These are phyloP conservation scores for Lasioglossum vierecki DNA, from an alignment of 2,888 invertebrate species.

Conservation along the genomic window DNA sequence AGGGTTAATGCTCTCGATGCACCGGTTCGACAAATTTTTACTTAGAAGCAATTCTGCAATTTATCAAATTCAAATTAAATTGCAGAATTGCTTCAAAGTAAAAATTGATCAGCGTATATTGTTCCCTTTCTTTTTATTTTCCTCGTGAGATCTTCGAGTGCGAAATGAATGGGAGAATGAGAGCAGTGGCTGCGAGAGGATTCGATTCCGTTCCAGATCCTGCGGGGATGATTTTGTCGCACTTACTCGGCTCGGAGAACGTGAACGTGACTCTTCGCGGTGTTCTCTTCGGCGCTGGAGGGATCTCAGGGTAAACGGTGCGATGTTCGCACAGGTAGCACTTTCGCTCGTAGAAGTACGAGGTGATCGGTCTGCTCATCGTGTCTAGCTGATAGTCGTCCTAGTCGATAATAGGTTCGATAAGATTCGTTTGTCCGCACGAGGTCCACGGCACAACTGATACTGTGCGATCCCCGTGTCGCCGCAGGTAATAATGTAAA, in stretches of 20 bases:
- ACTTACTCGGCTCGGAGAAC: constrained; percentile 57
- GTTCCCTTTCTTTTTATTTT: not conserved
- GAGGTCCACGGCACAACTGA: constrained; percentile 47
- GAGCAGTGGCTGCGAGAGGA: not conserved
- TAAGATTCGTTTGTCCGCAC: not conserved
- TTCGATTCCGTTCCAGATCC: not conserved
- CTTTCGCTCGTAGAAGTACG: constrained; percentile 53
- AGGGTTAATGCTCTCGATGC: too few relatives aligned
- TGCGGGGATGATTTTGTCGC: not conserved
- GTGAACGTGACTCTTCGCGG: constrained; percentile 44
- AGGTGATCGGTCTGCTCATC: constrained; percentile 37
- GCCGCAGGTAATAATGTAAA: constrained; percentile 47
- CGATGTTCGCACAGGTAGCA: constrained; percentile 55
- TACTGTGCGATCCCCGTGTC: constrained; percentile 42
- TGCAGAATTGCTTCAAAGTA: too few relatives aligned
- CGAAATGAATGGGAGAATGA: not conserved
- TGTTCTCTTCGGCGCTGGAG: not conserved
- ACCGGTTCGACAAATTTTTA: too few relatives aligned
- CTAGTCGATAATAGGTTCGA: constrained; percentile 1
- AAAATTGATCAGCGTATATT: too few relatives aligned
- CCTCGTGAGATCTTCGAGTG: not conserved
- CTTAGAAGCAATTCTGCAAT: too few relatives aligned
- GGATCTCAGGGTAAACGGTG: constrained; percentile 13
- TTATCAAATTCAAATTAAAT: too few relatives aligned
- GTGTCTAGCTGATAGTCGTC: not conserved